These are phyloP conservation scores for Tachysurus vachellii DNA, from an alignment of 2,113 vertebrate genomes.

Conservation along the genomic window DNA sequence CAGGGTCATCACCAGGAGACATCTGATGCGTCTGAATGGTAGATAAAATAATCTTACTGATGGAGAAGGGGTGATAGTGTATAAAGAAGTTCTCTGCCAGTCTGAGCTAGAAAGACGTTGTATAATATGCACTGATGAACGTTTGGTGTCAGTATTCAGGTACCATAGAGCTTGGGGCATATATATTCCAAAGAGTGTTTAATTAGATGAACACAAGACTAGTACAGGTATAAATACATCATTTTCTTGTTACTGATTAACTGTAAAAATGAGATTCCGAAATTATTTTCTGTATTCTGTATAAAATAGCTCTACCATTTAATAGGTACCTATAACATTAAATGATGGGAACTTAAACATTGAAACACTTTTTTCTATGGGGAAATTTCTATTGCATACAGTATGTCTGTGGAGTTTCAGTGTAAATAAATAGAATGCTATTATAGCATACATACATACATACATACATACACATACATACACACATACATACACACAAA, in stretches of 20 bases:
- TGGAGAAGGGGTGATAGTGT: not conserved
- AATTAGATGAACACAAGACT: not conserved
- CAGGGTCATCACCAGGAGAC: not conserved
- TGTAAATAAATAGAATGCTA: not conserved
- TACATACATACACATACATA: not conserved
- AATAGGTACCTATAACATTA: not conserved
- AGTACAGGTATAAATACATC: not conserved
- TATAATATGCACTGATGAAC: not conserved
- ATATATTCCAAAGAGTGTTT: not conserved
- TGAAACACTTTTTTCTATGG: not conserved
- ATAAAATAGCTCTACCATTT: not conserved
- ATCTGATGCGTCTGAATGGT: not conserved
- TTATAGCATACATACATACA: not conserved
- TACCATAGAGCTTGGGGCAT: not conserved
- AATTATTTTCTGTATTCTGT: not conserved
- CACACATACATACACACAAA: not conserved
- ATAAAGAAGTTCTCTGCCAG: not conserved
- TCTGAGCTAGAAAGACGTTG: not conserved
- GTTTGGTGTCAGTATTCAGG: not conserved
- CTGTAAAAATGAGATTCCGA: not conserved
- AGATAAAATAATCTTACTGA: slow-evolving; percentile 1
- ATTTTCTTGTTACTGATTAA: not conserved
- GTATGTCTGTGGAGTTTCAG: not conserved
- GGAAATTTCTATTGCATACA: not conserved
- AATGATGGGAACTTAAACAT: not conserved